Percentiles rank a stretch among this genome's conserved stretches.
Conservation (phyloP, 2,113 vertebrate species). For the Petromus typicus region DNA sequence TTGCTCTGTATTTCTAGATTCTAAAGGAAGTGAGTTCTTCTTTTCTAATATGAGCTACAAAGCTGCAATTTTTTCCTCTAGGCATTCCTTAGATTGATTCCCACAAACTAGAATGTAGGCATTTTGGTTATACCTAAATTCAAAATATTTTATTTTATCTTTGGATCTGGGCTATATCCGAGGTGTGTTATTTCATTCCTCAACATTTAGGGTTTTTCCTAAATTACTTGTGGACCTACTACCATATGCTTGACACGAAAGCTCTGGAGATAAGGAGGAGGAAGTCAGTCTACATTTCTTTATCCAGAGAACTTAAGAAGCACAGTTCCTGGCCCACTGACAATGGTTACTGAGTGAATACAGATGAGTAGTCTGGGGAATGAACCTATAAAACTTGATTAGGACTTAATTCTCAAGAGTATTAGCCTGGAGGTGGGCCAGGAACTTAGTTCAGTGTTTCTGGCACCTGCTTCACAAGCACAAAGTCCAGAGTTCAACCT, state of each 20-base stretch:
- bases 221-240: neutral
- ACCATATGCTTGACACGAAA: neutral
- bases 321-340: neutral
- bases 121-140: neutral
- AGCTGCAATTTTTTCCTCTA: neutral
- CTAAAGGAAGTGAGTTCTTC: neutral
- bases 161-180: neutral
- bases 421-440: neutral
- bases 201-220: neutral
- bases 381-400: neutral
- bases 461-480: no score
- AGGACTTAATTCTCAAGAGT: conserved; percentile 17
- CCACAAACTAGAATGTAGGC: neutral
- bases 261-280: neutral
- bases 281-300: neutral
- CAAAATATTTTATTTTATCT: neutral
- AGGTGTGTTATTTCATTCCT: neutral
- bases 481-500: no score
- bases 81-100: neutral
- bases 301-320: neutral
- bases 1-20: neutral
- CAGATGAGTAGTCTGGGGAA: neutral
- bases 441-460: no score
- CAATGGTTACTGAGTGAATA: neutral
- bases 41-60: conserved; percentile 33